Base-by-base conservation (phyloP, 2,888 invertebrate species). In the Dicyrtoma fusca region DNA sequence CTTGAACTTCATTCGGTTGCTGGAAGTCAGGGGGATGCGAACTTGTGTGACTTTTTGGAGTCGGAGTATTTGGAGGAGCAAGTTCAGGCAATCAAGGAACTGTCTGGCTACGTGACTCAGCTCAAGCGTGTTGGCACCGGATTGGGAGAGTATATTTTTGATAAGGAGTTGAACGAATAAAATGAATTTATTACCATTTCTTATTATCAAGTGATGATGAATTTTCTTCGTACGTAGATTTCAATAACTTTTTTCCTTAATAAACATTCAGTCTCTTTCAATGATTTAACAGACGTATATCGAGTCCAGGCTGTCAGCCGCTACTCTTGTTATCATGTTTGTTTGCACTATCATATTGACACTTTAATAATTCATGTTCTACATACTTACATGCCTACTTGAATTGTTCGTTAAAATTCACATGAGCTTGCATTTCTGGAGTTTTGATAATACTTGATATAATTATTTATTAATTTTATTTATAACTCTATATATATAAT, bases 61-160 rank as follows among this genome's bases (percentile, higher is more conserved):
- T 84, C 84, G 0, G 83, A 86, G 45, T 88, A 85, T 81, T 83
- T 89, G 78, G 83, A 84, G 62, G 87, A 88, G 76, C 88, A 89
- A 79, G 87, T 88, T 72, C 85, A 87, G 73, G 85, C 88, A 71
- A 87, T 89, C 79, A 88, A 88, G 81, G 85, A 88, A 81, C 81
- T 90, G 49, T 85, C 85, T 14, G 87, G 86, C 80, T 84, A 86
- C 81, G 84, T 88, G 74, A 87, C 88, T 77, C 85, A 86, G 75
- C 83, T 88, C 79, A 86, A 87, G 80, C 85, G 87, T 64, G 85
- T 85, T 74, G 88, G 88, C 10, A 73, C 84, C 13, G 87, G 87
- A 19, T 83, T 88, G 61, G 88, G 88, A 76, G 88, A 88, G 81
- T 87, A 85, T 83, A 82, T 86, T 81, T 88, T 86, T 81, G 87